A percentile compares a stretch with the other conserved stretches of the same genome.
These are phyloP conservation scores for Diadema setosum DNA, from an alignment of 35 echinoderm and acorn worm species.

Conservation along the genomic window DNA sequence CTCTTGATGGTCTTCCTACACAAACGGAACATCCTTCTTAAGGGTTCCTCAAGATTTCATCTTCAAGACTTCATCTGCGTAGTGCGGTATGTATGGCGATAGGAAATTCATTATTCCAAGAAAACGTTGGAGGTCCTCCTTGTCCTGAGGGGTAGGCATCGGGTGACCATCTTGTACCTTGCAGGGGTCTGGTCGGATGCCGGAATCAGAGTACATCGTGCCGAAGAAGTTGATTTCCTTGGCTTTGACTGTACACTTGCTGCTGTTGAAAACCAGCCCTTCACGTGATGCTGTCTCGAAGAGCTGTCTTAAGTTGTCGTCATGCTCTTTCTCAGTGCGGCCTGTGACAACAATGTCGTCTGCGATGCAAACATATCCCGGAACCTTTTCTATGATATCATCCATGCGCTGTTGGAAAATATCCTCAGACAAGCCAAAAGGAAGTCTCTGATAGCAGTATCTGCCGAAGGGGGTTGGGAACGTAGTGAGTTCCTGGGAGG, in stretches of 20 bases:
- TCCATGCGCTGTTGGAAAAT: background rate
- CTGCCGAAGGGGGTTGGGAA: slow-evolving; percentile 45
- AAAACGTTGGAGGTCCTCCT: slow-evolving; percentile 37
- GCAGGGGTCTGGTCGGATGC: slow-evolving; percentile 26
- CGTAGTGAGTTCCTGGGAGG: slow-evolving; percentile 66
- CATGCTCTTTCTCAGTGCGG: slow-evolving; percentile 45
- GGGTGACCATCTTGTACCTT: slow-evolving; percentile 37
- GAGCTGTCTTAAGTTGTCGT: slow-evolving; percentile 17
- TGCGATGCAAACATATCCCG: background rate
- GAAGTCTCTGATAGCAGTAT: background rate
- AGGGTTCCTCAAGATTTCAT: slow-evolving; percentile 3
- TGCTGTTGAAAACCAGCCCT: slow-evolving; percentile 56
- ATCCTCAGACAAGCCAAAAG: too few relatives aligned
- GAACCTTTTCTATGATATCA: too few relatives aligned
- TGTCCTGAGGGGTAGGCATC: slow-evolving; percentile 45
- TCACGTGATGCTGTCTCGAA: slow-evolving; percentile 5
- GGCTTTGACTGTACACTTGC: slow-evolving; percentile 63
- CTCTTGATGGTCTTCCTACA: slow-evolving; percentile 38
- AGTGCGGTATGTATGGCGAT: slow-evolving; percentile 26
- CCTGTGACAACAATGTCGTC: slow-evolving; percentile 35
- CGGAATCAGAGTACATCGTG: too few relatives aligned
- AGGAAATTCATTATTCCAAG: slow-evolving; percentile 44
- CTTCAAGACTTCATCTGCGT: slow-evolving; percentile 10
- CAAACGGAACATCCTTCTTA: slow-evolving; percentile 15
- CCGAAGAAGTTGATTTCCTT: too few relatives aligned